A percentile compares a stretch with the other conserved stretches of the same genome.
These are phyloP conservation scores for Harpalus rubripes DNA, from an alignment of 2,888 invertebrate species.

Conservation along the genomic window DNA sequence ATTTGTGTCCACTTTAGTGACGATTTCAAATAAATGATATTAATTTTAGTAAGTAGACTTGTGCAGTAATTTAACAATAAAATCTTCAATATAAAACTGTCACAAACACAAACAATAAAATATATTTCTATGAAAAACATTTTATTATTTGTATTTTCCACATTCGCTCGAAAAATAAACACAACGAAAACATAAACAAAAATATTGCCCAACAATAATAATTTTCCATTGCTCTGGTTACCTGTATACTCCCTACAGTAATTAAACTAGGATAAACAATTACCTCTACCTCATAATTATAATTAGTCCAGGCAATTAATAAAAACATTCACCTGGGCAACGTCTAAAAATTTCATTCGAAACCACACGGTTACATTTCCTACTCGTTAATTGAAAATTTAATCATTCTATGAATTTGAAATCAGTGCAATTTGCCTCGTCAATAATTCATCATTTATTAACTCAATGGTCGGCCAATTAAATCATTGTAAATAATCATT, in stretches of 20 bases:
- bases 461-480: conserved; percentile 42
- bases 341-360: conserved; percentile 28
- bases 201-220: not conserved
- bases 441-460: conserved; percentile 56
- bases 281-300: conserved; percentile 6
- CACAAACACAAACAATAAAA: not conserved
- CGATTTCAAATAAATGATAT: not conserved
- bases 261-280: conserved; percentile 21
- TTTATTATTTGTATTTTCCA: not conserved
- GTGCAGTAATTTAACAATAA: not conserved
- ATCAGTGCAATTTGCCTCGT: conserved; percentile 38
- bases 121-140: not conserved
- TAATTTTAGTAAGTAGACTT: not conserved
- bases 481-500: conserved; percentile 45
- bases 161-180: not conserved
- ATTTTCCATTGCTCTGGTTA: conserved; percentile 5
- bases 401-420: conserved; percentile 56
- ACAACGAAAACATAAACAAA: conserved; percentile 4
- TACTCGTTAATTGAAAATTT: conserved; percentile 55
- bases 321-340: conserved; percentile 15
- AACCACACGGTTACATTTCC: conserved; percentile 41
- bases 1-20: too few species aligned
- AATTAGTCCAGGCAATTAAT: conserved; percentile 30
- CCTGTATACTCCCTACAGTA: not conserved
- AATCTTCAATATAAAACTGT: not conserved